A percentile compares a stretch with the other conserved stretches of the same genome.
These are phyloP conservation scores for Drosophila mojavensis DNA, from an alignment of 1,140 invertebrate genomes.

Conservation along the genomic window DNA sequence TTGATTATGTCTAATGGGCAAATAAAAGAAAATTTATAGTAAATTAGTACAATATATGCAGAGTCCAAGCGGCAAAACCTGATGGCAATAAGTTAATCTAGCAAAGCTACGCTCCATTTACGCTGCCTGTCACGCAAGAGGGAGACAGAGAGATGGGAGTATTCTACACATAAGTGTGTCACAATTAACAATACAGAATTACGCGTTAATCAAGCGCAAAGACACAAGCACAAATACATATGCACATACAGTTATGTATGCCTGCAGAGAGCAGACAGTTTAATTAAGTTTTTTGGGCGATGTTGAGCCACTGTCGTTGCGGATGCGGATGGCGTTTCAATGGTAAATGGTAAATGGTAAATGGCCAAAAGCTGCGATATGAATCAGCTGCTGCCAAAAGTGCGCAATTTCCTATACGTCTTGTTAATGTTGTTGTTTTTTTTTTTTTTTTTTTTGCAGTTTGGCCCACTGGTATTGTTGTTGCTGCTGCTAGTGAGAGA, in stretches of 20 bases:
- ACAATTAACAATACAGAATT: constrained; percentile 71
- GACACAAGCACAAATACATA: constrained; percentile 31
- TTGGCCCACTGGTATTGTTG: constrained; percentile 15
- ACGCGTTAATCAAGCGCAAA: constrained; percentile 79
- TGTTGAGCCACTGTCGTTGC: constrained; percentile 38
- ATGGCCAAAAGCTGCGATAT: constrained; percentile 56
- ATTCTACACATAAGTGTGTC: constrained; percentile 55
- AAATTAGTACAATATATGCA: neutral
- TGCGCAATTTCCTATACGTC: constrained; percentile 56
- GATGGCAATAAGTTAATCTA: constrained; percentile 66
- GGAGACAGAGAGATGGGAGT: constrained; percentile 10
- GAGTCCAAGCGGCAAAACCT: constrained; percentile 21
- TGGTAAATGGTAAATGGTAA: constrained; percentile 49
- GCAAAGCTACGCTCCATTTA: constrained; percentile 77
- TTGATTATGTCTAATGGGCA: constrained; percentile 35
- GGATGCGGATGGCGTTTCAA: constrained; percentile 43
- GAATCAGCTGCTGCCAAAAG: constrained; percentile 72
- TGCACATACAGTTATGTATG: neutral
- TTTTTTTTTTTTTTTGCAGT: constrained; percentile 1
- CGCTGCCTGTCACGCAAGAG: constrained; percentile 17
- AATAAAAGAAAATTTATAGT: neutral
- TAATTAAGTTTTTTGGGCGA: constrained; percentile 57
- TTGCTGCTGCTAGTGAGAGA: constrained; percentile 14
- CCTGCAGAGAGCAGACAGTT: constrained; percentile 58
- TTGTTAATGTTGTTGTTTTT: constrained; percentile 3